These are phyloP conservation scores for Bagarius yarrelli DNA, from an alignment of 2,113 vertebrate species.

Conservation along the genomic window DNA sequence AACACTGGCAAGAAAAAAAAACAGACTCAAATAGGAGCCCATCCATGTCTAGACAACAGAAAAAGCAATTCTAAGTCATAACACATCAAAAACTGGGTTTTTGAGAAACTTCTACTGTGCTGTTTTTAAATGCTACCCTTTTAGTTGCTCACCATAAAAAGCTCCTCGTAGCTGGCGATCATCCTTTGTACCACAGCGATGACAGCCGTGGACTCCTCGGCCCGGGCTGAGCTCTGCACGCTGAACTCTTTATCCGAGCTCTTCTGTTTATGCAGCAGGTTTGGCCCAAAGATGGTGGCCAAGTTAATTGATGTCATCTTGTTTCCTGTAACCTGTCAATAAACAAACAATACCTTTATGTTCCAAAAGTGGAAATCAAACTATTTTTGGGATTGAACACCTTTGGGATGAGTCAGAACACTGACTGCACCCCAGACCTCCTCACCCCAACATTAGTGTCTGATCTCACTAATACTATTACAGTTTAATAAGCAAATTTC, in stretches of 20 bases:
- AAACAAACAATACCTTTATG: background rate
- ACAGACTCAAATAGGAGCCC: background rate
- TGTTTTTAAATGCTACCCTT: background rate
- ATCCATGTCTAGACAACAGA: background rate
- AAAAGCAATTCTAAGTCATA: background rate
- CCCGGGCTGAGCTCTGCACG: constrained; percentile 89
- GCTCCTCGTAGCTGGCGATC: constrained; percentile 82
- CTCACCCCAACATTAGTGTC: no score
- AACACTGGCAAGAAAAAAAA: background rate
- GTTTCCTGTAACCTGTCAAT: constrained; percentile 84
- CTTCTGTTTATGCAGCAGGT: constrained; percentile 92
- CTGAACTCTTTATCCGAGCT: constrained; percentile 94
- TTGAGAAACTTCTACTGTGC: background rate
- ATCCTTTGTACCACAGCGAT: constrained; percentile 90
- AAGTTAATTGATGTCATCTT: constrained; percentile 97
- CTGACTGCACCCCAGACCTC: no score
- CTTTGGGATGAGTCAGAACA: no score
- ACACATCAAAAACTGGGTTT: background rate
- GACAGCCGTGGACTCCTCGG: constrained; percentile 90
- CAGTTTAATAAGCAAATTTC: no score
- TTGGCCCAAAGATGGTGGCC: constrained; percentile 96
- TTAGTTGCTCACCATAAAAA: constrained; percentile 81
- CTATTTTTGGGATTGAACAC: no score
- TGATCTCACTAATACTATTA: no score
- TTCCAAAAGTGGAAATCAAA: no score